Conservation (phyloP, 2,797 vertebrate species). For the Lemur catta region DNA sequence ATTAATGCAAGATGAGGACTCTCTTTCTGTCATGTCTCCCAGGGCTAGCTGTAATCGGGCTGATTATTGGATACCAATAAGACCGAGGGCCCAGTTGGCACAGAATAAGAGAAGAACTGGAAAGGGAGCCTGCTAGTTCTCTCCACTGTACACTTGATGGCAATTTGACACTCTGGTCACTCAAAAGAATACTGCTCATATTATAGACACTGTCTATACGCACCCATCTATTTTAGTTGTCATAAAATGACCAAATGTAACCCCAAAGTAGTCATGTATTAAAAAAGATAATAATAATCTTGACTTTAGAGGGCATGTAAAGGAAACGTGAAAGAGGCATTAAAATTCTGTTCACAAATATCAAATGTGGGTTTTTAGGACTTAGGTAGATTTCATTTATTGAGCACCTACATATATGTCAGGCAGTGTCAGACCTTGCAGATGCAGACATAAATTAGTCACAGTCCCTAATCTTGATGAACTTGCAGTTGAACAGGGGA, state of each 20-base stretch:
- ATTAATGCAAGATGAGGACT: constrained; percentile 99
- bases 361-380: neutral
- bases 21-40: constrained; percentile 91
- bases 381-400: neutral
- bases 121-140: constrained; percentile 80
- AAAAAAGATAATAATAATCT: neutral
- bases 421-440: neutral
- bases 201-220: constrained; percentile 30
- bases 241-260: constrained; percentile 22
- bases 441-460: neutral
- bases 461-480: neutral
- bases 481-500: neutral
- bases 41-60: constrained; percentile 91
- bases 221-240: constrained; percentile 35
- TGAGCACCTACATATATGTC: neutral
- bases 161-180: constrained; percentile 80
- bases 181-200: constrained; percentile 57
- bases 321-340: neutral
- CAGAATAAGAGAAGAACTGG: constrained; percentile 83
- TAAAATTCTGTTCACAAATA: neutral
- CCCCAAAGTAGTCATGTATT: neutral
- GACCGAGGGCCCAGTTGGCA: constrained; percentile 87
- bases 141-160: constrained; percentile 80
- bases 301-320: neutral
- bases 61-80: constrained; percentile 91